These are phyloP conservation scores for Neomonachus schauinslandi DNA, from an alignment of 2,113 vertebrate species.

Conservation along the genomic window DNA sequence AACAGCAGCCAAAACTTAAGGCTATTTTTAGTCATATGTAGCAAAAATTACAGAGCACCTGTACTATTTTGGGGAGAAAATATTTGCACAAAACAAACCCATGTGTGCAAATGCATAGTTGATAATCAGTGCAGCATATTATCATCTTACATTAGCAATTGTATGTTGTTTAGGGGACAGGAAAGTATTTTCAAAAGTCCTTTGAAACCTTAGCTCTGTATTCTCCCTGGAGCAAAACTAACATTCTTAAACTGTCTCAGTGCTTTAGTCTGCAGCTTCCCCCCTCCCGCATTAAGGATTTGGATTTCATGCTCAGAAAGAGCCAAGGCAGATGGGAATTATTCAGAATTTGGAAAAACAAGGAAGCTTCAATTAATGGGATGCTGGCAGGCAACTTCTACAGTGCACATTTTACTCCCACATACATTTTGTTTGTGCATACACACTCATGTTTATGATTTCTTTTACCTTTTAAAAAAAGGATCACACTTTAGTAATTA, in stretches of 20 bases:
- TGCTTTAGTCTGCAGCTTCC: constrained; percentile 64
- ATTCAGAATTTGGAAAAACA: constrained; percentile 82
- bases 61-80: constrained; percentile 49
- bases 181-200: neutral
- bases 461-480: constrained; percentile 72
- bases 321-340: constrained; percentile 82
- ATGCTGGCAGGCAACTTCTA: constrained; percentile 78
- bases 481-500: constrained; percentile 51
- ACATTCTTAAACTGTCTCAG: constrained; percentile 69
- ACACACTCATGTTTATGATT: constrained; percentile 34
- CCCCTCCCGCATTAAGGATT: constrained; percentile 44
- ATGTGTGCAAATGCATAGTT: neutral
- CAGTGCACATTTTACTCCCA: constrained; percentile 78
- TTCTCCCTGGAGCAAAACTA: constrained; percentile 54
- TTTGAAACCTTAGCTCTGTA: neutral
- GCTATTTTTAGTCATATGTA: constrained; percentile 77
- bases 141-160: constrained; percentile 23
- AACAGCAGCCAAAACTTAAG: constrained; percentile 73
- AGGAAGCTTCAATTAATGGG: constrained; percentile 82
- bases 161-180: neutral
- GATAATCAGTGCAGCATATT: neutral
- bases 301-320: constrained; percentile 74
- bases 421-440: constrained; percentile 35
- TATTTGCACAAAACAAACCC: constrained; percentile 27
- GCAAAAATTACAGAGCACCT: constrained; percentile 46